Base-by-base conservation (phyloP, 2,113 vertebrate genomes). In the Odocoileus hemionus region DNA sequence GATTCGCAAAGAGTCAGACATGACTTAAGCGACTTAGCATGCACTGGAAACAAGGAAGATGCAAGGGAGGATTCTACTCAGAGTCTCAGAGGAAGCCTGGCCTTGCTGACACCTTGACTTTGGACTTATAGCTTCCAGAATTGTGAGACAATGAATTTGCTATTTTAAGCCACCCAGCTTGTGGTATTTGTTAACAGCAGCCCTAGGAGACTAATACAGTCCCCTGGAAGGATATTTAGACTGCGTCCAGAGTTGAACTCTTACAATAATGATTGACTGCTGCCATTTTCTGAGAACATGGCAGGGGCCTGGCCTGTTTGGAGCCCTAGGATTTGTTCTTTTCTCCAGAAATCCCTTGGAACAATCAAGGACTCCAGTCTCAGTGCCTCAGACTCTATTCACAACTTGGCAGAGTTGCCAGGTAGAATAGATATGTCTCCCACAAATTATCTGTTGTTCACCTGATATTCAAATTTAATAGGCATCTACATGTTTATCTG, bases 381-480 rank as follows among this genome's bases (percentile, higher is more conserved):
- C 28, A 76, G 30, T 25, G 16, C 28, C 23, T 88, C 19, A 79
- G 54, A 13, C 43, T 95, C 86, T 30, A 3, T 30, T 84, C 23
- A 64, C 25, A 61, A 33, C 13, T 88, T 52, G 76, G 76, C 76
- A 86, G 54, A 4, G 26, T 33, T 82, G 82, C 47, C 76, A 43
- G 6, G 39, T 26, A 76, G 70, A 76, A 76, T 76, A 76, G 6
- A 76, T 43, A 43, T 26, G 39, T 43, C 70, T 7, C 39, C 39
- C 23, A 76, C 82, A 80, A 85, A 76, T 43, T 86, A 60, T 91
- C 45, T 57, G 87, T 82, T 57, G 43, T 64, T 89, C 92, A 64
- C 57, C 86, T 90, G 91, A 96, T 93, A 97, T 94, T 78, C 64
- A 84, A 74, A 55, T 85, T 15, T 58, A 88, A 94, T 14, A 12